These are phyloP conservation scores for Acinonyx jubatus DNA, from an alignment of 2,113 vertebrate species.

Conservation along the genomic window DNA sequence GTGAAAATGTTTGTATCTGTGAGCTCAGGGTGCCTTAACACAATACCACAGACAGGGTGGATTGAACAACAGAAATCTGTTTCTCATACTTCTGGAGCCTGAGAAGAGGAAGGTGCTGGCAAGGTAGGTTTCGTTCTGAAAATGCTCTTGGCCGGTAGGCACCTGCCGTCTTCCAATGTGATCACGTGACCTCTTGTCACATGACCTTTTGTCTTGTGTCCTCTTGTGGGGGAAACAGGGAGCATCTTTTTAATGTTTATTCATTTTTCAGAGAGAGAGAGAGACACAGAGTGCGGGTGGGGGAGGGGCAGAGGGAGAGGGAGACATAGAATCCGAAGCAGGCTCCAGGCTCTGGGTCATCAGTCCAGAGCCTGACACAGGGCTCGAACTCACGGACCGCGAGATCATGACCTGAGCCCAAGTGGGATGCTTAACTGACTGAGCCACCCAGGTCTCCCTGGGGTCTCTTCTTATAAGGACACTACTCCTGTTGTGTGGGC, in stretches of 20 bases:
- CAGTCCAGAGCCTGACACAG: no score
- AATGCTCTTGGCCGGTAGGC: not conserved
- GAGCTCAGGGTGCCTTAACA: not conserved
- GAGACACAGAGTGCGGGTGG: rapidly evolving
- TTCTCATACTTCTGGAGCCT: not conserved
- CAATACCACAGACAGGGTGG: not conserved
- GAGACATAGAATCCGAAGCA: no score
- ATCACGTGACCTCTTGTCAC: not conserved
- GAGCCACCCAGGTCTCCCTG: not conserved
- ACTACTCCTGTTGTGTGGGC: not conserved
- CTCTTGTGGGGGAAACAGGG: not conserved
- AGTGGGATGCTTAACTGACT: not conserved
- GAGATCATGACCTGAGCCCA: no score
- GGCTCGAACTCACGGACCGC: no score
- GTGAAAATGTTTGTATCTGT: not conserved
- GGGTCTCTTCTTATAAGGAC: not conserved
- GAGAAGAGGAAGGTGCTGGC: not conserved
- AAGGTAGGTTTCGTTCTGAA: not conserved
- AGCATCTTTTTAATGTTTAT: not conserved
- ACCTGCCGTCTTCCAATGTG: no score
- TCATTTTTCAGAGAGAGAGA: not conserved
- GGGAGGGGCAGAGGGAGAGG: no score
- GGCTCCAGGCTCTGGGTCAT: no score
- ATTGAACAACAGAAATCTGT: not conserved
- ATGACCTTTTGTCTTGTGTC: no score